Base-by-base conservation (phyloP, 2,797 vertebrate species). In the Falco cherrug region DNA sequence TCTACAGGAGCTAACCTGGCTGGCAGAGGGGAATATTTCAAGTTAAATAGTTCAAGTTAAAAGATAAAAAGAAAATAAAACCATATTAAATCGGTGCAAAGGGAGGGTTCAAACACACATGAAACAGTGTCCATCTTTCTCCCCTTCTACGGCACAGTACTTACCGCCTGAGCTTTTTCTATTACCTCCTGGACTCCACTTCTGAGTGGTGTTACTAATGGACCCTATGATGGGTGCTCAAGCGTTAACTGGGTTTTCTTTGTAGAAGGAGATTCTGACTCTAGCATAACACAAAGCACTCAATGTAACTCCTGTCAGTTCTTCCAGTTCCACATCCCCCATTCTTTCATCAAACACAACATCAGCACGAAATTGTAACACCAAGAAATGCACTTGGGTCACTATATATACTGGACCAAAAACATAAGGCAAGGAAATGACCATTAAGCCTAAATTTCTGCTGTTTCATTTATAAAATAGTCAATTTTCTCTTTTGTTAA, bases 391-490 rank as follows among this genome's bases (percentile, higher is more conserved):
- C 2, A 2, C 21, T 39, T 20, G 73, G 93, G 54, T 73, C 68
- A 29, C 35, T 59, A 31, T 41, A 57, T 39, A 51, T 4, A 80
- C 19, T 61, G 19, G 29, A 19, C 31, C 54, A 70, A 79, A 93
- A 83, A 59, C 73, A 39, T 3, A 9, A 75, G 26, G 17, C 9
- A 65, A 90, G 50, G 41, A 80, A 93, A 79, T 50, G 4, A 86
- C 45, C 1, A 0, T 63, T 64, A 74, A 92, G 31, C 25, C 74
- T 37, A 41, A 41, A 75, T 83, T 93, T 87, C 84, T 94, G 22
- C 71, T 77, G 35, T 91, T 93, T 83, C 63, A 65, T 60, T 90
- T 85, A 47, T 37, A 65, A 93, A 93, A 75, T 29, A 94, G 15
- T 47, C 26, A 71, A 13, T 60, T 50, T 91, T 84, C 50, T 56